phyloP scores from a whole-genome alignment of 2,888 invertebrate genomes.

The Ophion ellenae region DNA sequence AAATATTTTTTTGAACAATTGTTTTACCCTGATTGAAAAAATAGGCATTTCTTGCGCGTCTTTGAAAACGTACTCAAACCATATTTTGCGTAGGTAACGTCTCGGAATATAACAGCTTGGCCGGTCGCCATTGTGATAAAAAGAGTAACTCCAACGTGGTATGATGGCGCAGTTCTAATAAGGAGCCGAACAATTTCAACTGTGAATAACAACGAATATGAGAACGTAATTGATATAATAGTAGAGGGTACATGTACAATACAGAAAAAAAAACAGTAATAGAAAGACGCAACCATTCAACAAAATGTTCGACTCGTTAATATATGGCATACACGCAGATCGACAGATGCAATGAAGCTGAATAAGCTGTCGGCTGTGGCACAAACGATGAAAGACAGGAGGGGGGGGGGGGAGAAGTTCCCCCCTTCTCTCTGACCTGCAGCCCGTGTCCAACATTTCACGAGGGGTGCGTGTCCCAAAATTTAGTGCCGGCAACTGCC shows the following conservation, averaged over 20 bases:
- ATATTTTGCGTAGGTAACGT: slow-evolving; percentile 26
- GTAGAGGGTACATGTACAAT: slow-evolving; percentile 23
- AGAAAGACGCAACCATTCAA: slow-evolving; percentile 17
- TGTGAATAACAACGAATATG: slow-evolving; percentile 29
- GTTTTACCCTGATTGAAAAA: slow-evolving; percentile 25
- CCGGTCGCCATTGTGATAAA: slow-evolving; percentile 27
- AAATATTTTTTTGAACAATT: slow-evolving; percentile 25
- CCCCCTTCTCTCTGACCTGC: slow-evolving; percentile 30
- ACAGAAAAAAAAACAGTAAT: slow-evolving; percentile 19
- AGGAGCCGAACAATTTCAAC: slow-evolving; percentile 28
- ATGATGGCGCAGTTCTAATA: slow-evolving; percentile 23
- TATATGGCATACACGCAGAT: slow-evolving; percentile 18
- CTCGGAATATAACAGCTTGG: slow-evolving; percentile 33
- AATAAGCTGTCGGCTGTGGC: slow-evolving; percentile 23
- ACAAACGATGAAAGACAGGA: slow-evolving; percentile 23
- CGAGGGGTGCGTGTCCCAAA: slow-evolving; percentile 19
- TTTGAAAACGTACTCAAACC: slow-evolving; percentile 17
- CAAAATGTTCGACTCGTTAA: slow-evolving; percentile 13
- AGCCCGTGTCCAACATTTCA: slow-evolving; percentile 22
- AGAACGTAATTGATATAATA: slow-evolving; percentile 33
- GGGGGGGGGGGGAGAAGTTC: slow-evolving; percentile 2
- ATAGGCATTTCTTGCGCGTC: slow-evolving; percentile 26
- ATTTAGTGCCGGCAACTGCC: slow-evolving; percentile 22
- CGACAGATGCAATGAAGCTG: slow-evolving; percentile 13
- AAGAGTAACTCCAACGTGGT: slow-evolving; percentile 16